Evolutionary conservation across 2,888 invertebrate species (phyloP).

Genomic region (Netelia inedita): DNA sequence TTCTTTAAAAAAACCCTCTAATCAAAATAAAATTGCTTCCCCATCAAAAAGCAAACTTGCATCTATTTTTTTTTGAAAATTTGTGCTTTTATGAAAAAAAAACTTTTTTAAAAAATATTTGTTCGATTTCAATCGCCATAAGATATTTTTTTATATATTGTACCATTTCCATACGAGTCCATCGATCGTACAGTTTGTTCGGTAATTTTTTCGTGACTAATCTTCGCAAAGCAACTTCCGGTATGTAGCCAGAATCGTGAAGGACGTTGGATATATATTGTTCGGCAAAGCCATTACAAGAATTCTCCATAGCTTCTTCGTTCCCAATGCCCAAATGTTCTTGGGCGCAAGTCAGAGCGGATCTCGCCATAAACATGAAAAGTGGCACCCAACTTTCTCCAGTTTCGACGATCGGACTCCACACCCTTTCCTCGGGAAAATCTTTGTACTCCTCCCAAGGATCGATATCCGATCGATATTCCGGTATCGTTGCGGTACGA

Average conservation of each 20-base stretch:
- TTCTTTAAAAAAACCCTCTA: too few relatives aligned
- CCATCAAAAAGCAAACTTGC: too few relatives aligned
- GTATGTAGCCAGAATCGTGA: constrained; percentile 62
- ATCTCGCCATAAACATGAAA: constrained; percentile 66
- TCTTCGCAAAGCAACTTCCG: constrained; percentile 63
- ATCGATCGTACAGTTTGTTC: constrained; percentile 36
- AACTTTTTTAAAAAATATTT: too few relatives aligned
- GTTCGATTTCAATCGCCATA: not conserved
- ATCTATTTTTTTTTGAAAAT: too few relatives aligned
- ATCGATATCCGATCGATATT: constrained; percentile 34
- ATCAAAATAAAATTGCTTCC: too few relatives aligned
- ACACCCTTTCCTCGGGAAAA: constrained; percentile 67
- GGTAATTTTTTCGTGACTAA: constrained; percentile 44
- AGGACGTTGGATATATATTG: constrained; percentile 67
- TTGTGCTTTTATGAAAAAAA: not conserved
- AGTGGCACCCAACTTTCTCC: constrained; percentile 66
- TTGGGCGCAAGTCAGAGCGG: constrained; percentile 66
- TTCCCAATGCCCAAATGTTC: constrained; percentile 62
- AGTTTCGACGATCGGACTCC: constrained; percentile 63
- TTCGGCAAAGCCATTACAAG: constrained; percentile 67
- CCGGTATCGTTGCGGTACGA: constrained; percentile 40
- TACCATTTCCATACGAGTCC: constrained; percentile 45
- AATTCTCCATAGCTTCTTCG: constrained; percentile 69
- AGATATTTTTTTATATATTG: not conserved
- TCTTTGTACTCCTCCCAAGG: constrained; percentile 51